Base-by-base conservation (phyloP, 2,888 invertebrate species). In the Tuta absoluta region DNA sequence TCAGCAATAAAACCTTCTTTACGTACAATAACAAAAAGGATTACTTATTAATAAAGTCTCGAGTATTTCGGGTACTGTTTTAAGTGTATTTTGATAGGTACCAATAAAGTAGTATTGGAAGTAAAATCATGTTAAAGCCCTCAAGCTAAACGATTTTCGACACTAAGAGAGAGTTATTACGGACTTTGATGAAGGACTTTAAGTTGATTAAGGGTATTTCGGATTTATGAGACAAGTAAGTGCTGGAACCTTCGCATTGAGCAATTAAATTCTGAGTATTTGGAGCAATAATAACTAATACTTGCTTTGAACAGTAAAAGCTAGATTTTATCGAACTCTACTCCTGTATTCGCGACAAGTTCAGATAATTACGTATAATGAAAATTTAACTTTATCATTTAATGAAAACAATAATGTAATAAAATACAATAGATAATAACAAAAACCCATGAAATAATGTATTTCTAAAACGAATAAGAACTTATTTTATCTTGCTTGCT, bases 221-320 rank as follows among this genome's bases (percentile, higher is more conserved):
- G 17, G 78, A 80, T 79, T 80, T 81, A 81, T 79, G 76, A 72
- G 78, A 75, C 76, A 79, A 80, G 78, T 78, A 78, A 76, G 73
- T 69, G 76, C 74, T 72, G 74, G 69, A 72, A 71, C 69, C 71
- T 72, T 69, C 68, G 72, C 67, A 17, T 49, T 69, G 72, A 68
- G 74, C 72, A 72, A 79, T 81, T 74, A 80, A 79, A 73, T 48
- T 33, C 11, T 10, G n/a, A 49, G 38, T 51, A 62, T 53, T 62
- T 38, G 10, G 14, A 37, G 45, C 23, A 60, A 41, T 41, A 41
- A 33, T 62, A 60, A 41, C 21, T 60, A 45, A 45, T n/a, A 14
- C 28, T 24, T 45, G 45, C 45, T n/a, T n/a, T 24, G n/a, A 45
- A 10, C 10, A 45, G 24, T 23, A 17, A 24, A 23, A 21, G 45